Evolutionary conservation across 2,888 invertebrate species (phyloP), one percentile per base, ranked within the genome.

Genomic region (Dicyrtomina minuta): DNA sequence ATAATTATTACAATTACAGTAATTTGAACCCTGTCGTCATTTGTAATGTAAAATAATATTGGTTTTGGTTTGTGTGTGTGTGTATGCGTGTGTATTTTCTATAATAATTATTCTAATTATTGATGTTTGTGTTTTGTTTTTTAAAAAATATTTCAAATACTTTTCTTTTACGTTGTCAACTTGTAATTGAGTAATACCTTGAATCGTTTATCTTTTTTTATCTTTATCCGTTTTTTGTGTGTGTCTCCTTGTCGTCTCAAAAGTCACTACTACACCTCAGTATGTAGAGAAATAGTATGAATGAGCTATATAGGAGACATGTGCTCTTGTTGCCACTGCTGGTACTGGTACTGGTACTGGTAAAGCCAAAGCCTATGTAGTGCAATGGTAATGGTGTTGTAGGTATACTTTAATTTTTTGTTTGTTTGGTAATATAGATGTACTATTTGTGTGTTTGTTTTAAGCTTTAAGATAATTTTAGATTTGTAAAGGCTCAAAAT

Each of bases 401-500:
- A n/a, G 43, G 43, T 41, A 41, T 20, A 22, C 22, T 43, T 33
- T 58, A n/a, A n/a, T 58, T 39, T 58, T 15, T 33, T 56, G 24
- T 56, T 27, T 20, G 17, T 24, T 26, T 33, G 26, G 5, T 56
- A 56, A 13, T 15, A 46, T 46, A 33, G 33, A 33, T 33, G 33
- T 33, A 33, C 4, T 33, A 33, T 51, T 2, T 22, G n/a, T 51
- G 17, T 22, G 20, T 22, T n/a, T 51, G 51, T 10, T 17, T 51
- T 8, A 10, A 22, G 17, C 22, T 51, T 33, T 56, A 15, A 41
- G 26, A 58, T 58, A 58, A 27, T 56, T 56, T 58, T 58, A 58
- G 39, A 58, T 58, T 24, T 44, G 60, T 24, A 61, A 33, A 61
- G 61, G 61, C 61, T 61, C 61, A 61, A 61, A 61, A 46, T 60